Conservation (phyloP, 1,140 invertebrate species). For the Drosophila gunungcola region DNA sequence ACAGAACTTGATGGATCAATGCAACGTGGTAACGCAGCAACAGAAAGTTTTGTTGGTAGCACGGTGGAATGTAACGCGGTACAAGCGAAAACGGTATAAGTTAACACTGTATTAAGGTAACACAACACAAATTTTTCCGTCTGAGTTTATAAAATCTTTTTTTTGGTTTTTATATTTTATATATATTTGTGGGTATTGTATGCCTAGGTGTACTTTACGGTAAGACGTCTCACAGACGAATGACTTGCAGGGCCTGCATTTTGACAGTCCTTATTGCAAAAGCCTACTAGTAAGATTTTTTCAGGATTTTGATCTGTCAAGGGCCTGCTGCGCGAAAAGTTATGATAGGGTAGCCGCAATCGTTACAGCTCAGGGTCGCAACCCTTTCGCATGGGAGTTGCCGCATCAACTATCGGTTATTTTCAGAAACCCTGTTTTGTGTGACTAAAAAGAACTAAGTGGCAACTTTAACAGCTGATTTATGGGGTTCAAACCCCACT, state of each 20-base stretch:
- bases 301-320: neutral
- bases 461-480: neutral
- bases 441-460: neutral
- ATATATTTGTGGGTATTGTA: conserved; percentile 30
- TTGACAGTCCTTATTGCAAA: neutral
- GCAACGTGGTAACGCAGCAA: neutral
- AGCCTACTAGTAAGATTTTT: neutral
- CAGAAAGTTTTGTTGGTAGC: conserved; percentile 18
- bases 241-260: conserved; percentile 17
- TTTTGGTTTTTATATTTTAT: conserved; percentile 27
- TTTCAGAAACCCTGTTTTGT: neutral
- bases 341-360: neutral
- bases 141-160: conserved; percentile 12
- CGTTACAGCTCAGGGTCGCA: neutral
- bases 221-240: conserved; percentile 45
- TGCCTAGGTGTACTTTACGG: conserved; percentile 45
- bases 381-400: neutral
- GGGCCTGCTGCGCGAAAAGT: neutral
- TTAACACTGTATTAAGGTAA: conserved; percentile 8
- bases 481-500: too few relatives aligned
- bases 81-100: conserved; percentile 13
- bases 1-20: neutral
- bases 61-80: neutral
- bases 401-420: neutral
- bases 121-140: conserved; percentile 18